Evolutionary conservation across 2,797 vertebrate species (phyloP).

Genomic region (Syngnathus acus): DNA sequence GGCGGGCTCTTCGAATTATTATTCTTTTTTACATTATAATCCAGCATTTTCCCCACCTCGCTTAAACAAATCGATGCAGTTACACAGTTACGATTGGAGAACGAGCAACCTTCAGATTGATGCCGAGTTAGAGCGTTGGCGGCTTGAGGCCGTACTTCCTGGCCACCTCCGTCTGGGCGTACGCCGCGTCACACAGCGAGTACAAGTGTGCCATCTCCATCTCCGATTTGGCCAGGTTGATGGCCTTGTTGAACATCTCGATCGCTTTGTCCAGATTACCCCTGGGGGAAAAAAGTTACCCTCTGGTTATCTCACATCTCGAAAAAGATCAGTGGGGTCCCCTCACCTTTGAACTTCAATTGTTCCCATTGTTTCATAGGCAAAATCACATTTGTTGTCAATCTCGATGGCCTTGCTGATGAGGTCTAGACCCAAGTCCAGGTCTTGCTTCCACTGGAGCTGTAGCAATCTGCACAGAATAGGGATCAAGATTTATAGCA

Average conservation of each 20-base stretch:
- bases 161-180: slow-evolving; percentile 97
- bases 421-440: slow-evolving; percentile 92
- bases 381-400: slow-evolving; percentile 99
- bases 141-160: slow-evolving; percentile 98
- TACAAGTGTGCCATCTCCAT: slow-evolving; percentile 99
- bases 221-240: slow-evolving; percentile 97
- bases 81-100: slow-evolving; percentile 56
- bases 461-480: slow-evolving; percentile 82
- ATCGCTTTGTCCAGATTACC: slow-evolving; percentile 98
- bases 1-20: slow-evolving; percentile 11
- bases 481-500: slow-evolving; percentile 2
- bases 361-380: slow-evolving; percentile 99
- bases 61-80: slow-evolving; percentile 47
- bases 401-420: slow-evolving; percentile 99
- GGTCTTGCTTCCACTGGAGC: slow-evolving; percentile 98
- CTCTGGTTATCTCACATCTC: slow-evolving; percentile 12
- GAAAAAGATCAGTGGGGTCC: background rate
- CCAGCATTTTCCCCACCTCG: slow-evolving; percentile 9
- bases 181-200: slow-evolving; percentile 94
- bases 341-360: slow-evolving; percentile 97
- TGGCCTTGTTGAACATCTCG: slow-evolving; percentile 99
- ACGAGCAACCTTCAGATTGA: slow-evolving; percentile 9
- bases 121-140: slow-evolving; percentile 78
- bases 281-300: slow-evolving; percentile 58
- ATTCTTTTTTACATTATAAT: slow-evolving; percentile 7